A percentile compares a stretch with the other conserved stretches of the same genome.
phyloP scores from a whole-genome alignment of 1,140 invertebrate species.

The Pogonomyrmex californicus region DNA sequence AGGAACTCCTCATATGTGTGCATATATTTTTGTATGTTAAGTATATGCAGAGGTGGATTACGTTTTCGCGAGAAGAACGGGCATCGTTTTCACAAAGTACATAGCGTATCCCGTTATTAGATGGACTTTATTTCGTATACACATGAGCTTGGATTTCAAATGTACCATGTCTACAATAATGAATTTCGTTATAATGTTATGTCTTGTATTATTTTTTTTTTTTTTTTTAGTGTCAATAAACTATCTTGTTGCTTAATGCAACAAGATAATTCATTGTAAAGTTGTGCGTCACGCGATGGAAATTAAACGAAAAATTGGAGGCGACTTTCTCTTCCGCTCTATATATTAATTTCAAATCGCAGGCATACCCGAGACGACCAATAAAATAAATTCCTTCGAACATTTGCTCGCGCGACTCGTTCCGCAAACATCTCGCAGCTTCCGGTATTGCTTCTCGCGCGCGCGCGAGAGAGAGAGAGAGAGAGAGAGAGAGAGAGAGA shows the following conservation, averaged over 20 bases:
- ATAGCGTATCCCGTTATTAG: not conserved
- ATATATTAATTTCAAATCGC: slow-evolving; percentile 25
- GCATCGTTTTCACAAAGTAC: not conserved
- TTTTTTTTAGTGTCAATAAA: slow-evolving; percentile 10
- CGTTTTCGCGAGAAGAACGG: too few species aligned
- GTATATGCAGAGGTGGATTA: not conserved
- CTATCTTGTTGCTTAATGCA: not conserved
- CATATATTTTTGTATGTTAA: slow-evolving; percentile 50
- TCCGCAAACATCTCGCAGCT: slow-evolving; percentile 24
- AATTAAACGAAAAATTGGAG: slow-evolving; percentile 14
- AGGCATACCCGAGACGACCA: not conserved
- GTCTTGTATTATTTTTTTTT: too few species aligned
- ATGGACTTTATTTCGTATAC: not conserved
- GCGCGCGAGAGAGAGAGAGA: not conserved
- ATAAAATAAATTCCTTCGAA: slow-evolving; percentile 47
- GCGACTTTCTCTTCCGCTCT: not conserved
- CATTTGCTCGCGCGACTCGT: slow-evolving; percentile 17
- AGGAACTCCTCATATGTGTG: not conserved
- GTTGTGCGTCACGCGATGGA: too few species aligned
- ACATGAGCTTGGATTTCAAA: not conserved
- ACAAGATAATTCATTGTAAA: too few species aligned
- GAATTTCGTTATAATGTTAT: not conserved
- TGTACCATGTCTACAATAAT: not conserved
- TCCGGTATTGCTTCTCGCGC: slow-evolving; percentile 26
- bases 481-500: too few species aligned